Conservation (phyloP, 2,888 invertebrate genomes). For the Acronicta aceris region DNA sequence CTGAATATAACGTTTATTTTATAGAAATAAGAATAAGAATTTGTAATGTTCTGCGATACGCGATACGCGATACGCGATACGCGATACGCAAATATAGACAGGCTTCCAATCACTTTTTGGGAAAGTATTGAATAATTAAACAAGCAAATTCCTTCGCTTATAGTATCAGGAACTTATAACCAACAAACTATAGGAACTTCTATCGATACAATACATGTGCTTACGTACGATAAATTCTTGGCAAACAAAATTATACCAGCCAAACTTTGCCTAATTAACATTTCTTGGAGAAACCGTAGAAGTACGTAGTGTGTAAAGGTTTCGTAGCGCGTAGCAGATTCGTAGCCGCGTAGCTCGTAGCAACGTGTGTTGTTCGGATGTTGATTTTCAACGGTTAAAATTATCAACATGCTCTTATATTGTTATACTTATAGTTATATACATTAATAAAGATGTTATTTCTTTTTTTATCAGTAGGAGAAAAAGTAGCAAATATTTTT, state of each 20-base stretch:
- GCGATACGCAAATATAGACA: no score
- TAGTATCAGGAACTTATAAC: slow-evolving; percentile 30
- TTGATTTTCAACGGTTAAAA: slow-evolving; percentile 36
- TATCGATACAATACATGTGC: slow-evolving; percentile 23
- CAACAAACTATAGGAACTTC: slow-evolving; percentile 26
- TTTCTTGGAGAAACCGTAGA: slow-evolving; percentile 35
- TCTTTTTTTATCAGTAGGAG: neutral
- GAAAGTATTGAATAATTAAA: neutral
- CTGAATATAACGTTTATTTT: no score
- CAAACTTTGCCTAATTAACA: slow-evolving; percentile 51
- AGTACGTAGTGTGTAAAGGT: slow-evolving; percentile 34
- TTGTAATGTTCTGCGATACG: no score
- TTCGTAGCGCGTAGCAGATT: slow-evolving; percentile 17
- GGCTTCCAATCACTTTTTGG: no score
- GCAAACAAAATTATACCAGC: slow-evolving; percentile 26
- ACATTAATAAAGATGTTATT: slow-evolving; percentile 3
- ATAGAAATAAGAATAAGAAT: no score
- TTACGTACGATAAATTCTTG: slow-evolving; percentile 26
- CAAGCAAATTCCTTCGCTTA: slow-evolving; percentile 7
- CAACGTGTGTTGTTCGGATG: slow-evolving; percentile 14
- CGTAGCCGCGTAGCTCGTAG: slow-evolving; percentile 31
- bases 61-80: no score
- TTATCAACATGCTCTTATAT: slow-evolving; percentile 8
- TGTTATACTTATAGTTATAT: slow-evolving; percentile 6
- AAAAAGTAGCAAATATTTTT: no score